Evolutionary conservation across 2,888 invertebrate genomes (phyloP), one percentile per base, ranked within the genome.

Genomic region (Didymodactylos carnosus): DNA sequence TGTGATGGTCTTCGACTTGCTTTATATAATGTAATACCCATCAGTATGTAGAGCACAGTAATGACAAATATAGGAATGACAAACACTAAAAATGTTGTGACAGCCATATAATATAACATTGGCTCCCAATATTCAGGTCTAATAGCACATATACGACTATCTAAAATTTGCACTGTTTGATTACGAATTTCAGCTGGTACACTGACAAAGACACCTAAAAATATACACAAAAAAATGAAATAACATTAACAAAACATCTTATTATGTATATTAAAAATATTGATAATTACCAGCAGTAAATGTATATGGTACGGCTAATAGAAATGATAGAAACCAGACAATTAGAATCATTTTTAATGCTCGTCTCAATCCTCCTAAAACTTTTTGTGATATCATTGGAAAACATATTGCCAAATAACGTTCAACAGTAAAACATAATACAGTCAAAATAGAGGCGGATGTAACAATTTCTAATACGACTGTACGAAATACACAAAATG

Each of bases 391-490:
- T 80, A 89, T 88, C 51, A 93, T 84, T 0, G 93, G 92, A 81
- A 92, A 90, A 81, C 93, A 93, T 80, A 93, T 92, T 41, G 92
- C 92, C 77, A 92, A 84, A 85, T 92, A 85, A 62, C 93, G 87
- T 84, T 93, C 93, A 84, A 90, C 88, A 0, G 92, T 92, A 84
- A 93, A 93, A 5, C 91, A 91, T 69, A 92, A 91, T 78, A 93
- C 92, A 35, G 92, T 93, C 80, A 93, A 84, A 71, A 92, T 91
- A 1, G 92, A 92, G 1, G 91, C 91, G 83, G 92, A 92, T 0
- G 91, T 90, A 0, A 91, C 91, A 83, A 83, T 82, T 78, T 85
- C 85, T 5, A 84, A 82, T 25, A 85, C 78, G 72, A 84, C 81
- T 7, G 82, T 82, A 73, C 84, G 82, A 76, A 85, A 78, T 75